Evolutionary conservation across 2,888 invertebrate species (phyloP), one percentile per base, ranked within the genome.

Genomic region (Scaptomyza tumidula): DNA sequence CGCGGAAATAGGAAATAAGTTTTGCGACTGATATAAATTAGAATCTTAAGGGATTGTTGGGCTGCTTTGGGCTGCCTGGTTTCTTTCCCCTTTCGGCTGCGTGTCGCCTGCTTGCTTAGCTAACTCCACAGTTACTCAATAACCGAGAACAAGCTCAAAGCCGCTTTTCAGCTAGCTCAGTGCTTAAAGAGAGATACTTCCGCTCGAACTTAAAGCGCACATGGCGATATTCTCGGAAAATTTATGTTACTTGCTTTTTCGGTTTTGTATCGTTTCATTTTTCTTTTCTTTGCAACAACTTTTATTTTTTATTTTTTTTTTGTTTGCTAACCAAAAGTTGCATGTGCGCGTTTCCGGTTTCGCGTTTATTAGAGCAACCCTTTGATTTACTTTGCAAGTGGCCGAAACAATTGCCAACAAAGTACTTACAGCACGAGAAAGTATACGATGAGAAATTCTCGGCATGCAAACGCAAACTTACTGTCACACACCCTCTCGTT

Each of bases 1-100:
- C 80, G 77, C 77, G 83, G 83, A 84, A 84, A 83, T 84, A 80
- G 85, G 84, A 85, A 84, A 84, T 85, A 86, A 85, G 85, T 85
- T 41, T 86, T 84, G 64, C 75, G 77, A 74, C 83, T 81, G 88
- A 83, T 86, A 87, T 87, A 86, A 86, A 86, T 86, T 86, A 87
- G 86, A 86, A 86, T 86, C 88, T 86, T 86, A 86, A 81, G 86
- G 86, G 86, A 86, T 87, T 87, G 75, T 14, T 19, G 10, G 37
- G 49, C 53, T 53, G 53, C 35, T 35, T 41, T 41, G 16, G 41
- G 7, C 14, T 9, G 19, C 19, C 19, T 2, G 39, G 14, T 35
- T 13, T 7, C 10, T 9, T n/a, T 37, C 7, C 37, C 11, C 37
- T 19, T 27, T 27, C 56, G 46, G 45, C 10, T 19, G n/a, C 19